Evolutionary conservation across 2,797 vertebrate genomes (phyloP).

Genomic region (Hemitrygon akajei): DNA sequence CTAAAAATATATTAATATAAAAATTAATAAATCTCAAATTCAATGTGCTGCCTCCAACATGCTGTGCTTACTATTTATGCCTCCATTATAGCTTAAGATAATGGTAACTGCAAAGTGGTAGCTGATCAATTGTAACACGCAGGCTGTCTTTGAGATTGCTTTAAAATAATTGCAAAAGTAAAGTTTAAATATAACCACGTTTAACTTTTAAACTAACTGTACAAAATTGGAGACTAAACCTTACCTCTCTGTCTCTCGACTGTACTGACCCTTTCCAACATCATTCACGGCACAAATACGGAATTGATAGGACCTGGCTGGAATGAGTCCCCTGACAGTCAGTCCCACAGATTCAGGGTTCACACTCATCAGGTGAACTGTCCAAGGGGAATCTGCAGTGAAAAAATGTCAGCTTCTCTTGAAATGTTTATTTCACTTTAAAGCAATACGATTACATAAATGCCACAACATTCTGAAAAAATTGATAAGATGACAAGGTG

Average conservation of each 20-base stretch:
- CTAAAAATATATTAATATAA: neutral
- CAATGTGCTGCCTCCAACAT: neutral
- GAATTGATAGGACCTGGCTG: conserved; percentile 91
- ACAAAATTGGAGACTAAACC: conserved; percentile 39
- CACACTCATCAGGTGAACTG: conserved; percentile 75
- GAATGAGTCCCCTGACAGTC: conserved; percentile 77
- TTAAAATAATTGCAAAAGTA: neutral
- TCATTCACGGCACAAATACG: conserved; percentile 87
- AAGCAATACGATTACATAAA: neutral
- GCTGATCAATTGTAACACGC: neutral
- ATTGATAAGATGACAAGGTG: neutral
- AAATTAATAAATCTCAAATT: neutral
- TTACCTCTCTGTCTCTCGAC: conserved; percentile 90
- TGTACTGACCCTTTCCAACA: conserved; percentile 89
- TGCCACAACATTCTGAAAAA: neutral
- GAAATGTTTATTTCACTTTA: neutral
- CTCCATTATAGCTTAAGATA: neutral
- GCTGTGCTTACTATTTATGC: too few species aligned
- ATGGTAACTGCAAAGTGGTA: neutral
- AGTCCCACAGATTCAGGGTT: conserved; percentile 73
- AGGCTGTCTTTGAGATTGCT: neutral
- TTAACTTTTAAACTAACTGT: neutral
- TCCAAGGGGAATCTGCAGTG: conserved; percentile 80
- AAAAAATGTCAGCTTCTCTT: neutral
- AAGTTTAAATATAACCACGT: neutral